Conservation (phyloP, 1,140 invertebrate genomes). For the Anastrepha ludens region DNA sequence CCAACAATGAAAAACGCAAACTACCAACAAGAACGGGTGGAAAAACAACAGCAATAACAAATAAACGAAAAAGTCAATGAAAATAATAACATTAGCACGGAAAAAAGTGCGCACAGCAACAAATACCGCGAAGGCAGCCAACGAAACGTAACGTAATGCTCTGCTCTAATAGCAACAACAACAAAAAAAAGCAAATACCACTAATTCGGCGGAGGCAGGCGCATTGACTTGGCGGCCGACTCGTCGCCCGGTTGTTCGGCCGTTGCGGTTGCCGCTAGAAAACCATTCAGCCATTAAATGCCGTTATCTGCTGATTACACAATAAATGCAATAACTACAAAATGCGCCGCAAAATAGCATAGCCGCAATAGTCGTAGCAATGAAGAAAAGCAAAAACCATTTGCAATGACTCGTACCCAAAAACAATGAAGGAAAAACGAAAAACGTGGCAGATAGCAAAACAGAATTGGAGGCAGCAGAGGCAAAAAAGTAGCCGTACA, state of each 20-base stretch:
- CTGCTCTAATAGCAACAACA: neutral
- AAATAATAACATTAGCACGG: conserved; percentile 9
- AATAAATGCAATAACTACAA: conserved; percentile 57
- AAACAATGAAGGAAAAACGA: conserved; percentile 8
- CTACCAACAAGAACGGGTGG: neutral
- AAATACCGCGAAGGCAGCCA: conserved; percentile 39
- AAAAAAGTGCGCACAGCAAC: conserved; percentile 14
- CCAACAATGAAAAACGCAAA: neutral
- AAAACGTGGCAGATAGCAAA: neutral
- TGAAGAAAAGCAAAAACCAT: conserved; percentile 22
- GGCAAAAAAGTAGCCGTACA: neutral
- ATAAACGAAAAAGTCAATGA: conserved; percentile 20
- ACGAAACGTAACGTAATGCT: conserved; percentile 6
- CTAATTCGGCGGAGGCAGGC: conserved; percentile 11
- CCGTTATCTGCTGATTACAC: conserved; percentile 59
- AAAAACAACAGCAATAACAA: conserved; percentile 9
- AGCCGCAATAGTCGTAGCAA: conserved; percentile 20
- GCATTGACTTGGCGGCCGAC: neutral
- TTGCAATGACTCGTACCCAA: conserved; percentile 33
- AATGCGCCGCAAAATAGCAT: neutral
- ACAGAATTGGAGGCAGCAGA: neutral
- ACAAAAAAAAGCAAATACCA: conserved; percentile 12
- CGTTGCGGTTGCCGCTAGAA: conserved; percentile 43
- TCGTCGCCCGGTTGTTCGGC: neutral
- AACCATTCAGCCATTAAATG: conserved; percentile 59